phyloP scores from a whole-genome alignment of 2,113 vertebrate species.

The Zosterops hypoxanthus region DNA sequence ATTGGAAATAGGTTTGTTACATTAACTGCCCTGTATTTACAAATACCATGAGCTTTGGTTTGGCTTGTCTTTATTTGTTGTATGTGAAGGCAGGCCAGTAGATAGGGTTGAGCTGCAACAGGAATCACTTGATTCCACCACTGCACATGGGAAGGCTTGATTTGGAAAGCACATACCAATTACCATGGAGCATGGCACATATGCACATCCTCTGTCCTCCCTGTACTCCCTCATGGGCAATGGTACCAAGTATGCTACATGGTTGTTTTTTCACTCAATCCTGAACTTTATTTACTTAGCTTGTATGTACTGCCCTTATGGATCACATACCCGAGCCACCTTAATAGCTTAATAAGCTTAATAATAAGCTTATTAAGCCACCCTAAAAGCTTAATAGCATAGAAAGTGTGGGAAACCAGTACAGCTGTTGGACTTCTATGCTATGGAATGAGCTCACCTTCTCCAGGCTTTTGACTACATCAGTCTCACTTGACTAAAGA shows the following conservation, averaged over 20 bases:
- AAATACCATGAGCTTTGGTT: neutral
- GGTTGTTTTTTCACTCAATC: neutral
- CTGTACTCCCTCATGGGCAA: neutral
- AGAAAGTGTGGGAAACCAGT: neutral
- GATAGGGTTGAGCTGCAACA: neutral
- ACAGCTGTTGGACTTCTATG: neutral
- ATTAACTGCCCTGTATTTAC: neutral
- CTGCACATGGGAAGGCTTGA: neutral
- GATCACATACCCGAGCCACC: fast-evolving
- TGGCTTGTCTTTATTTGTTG: neutral
- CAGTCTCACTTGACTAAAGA: neutral
- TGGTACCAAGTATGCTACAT: neutral
- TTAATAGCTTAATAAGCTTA: too few species aligned
- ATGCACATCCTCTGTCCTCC: neutral
- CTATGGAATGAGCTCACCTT: neutral
- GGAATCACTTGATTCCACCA: neutral
- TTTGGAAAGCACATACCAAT: neutral
- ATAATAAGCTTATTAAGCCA: too few species aligned
- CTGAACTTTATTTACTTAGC: neutral
- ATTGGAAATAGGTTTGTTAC: neutral
- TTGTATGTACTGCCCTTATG: neutral
- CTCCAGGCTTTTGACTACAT: neutral
- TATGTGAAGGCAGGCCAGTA: neutral
- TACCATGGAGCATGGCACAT: neutral
- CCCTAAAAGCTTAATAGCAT: neutral